Conservation (phyloP, 2,888 invertebrate species). For the Copidosoma aretas region DNA sequence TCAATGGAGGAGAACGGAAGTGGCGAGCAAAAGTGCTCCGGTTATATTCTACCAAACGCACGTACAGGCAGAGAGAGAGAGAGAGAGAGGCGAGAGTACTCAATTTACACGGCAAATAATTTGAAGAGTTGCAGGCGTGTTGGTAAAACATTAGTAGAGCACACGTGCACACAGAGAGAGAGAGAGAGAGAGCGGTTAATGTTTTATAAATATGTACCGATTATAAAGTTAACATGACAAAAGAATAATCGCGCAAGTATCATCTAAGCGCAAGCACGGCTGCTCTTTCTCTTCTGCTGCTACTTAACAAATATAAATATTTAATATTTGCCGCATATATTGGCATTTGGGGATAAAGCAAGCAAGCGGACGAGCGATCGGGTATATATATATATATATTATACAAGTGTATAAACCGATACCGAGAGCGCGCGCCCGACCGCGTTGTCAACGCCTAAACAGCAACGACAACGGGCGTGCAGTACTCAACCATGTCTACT, state of each 20-base stretch:
- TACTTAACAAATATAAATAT: constrained; percentile 35
- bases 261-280: not conserved
- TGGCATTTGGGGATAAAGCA: constrained; percentile 19
- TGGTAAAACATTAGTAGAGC: constrained; percentile 4
- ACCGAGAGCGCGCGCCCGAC: not conserved
- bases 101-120: constrained; percentile 21
- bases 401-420: no score
- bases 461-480: no score
- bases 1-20: no score
- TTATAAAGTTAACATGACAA: constrained; percentile 24
- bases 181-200: not conserved
- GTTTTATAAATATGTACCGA: constrained; percentile 21
- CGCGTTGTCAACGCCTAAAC: no score
- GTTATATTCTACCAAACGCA: no score
- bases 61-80: no score
- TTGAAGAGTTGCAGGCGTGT: constrained; percentile 12
- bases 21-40: no score
- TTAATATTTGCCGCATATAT: constrained; percentile 34
- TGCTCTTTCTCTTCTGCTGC: not conserved
- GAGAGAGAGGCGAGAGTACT: no score
- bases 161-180: no score
- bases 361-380: not conserved
- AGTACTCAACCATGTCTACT: no score
- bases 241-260: constrained; percentile 1
- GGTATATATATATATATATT: no score